Evolutionary conservation across 1,140 invertebrate genomes (phyloP).

Genomic region (Neodiprion fabricii): DNA sequence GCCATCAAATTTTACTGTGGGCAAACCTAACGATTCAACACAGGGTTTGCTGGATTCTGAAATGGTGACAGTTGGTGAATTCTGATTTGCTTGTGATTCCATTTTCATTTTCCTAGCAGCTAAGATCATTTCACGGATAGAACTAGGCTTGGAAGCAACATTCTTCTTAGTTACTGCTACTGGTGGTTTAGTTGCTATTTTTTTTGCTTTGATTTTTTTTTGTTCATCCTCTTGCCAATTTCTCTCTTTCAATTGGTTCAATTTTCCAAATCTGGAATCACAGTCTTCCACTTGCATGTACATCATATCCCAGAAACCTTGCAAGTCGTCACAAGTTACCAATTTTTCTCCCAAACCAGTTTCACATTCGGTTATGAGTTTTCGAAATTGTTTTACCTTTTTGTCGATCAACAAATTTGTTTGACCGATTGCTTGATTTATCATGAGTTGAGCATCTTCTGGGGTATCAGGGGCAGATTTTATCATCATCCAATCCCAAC

Average conservation of each 20-base stretch:
- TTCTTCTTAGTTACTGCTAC: constrained; percentile 29
- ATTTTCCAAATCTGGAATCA: constrained; percentile 62
- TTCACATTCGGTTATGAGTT: constrained; percentile 71
- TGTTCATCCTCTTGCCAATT: constrained; percentile 63
- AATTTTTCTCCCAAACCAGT: constrained; percentile 64
- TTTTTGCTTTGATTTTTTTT: constrained; percentile 51
- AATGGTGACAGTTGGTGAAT: background rate
- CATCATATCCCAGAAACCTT: constrained; percentile 82
- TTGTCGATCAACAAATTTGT: constrained; percentile 71
- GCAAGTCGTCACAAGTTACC: constrained; percentile 70
- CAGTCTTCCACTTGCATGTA: constrained; percentile 70
- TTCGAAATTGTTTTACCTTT: constrained; percentile 72
- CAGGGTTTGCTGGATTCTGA: no score
- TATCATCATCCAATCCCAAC: constrained; percentile 56
- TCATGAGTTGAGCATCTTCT: constrained; percentile 65
- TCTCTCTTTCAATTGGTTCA: constrained; percentile 57
- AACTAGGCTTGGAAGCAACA: constrained; percentile 28
- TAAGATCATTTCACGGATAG: constrained; percentile 44
- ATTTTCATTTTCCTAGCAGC: constrained; percentile 43
- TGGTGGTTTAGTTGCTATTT: constrained; percentile 50
- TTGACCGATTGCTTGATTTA: constrained; percentile 73
- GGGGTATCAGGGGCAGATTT: constrained; percentile 39
- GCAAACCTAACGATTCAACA: background rate
- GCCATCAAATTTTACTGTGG: background rate
- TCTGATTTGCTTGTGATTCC: background rate